Conservation (phyloP, 2,113 vertebrate species). For the Gavia stellata region DNA sequence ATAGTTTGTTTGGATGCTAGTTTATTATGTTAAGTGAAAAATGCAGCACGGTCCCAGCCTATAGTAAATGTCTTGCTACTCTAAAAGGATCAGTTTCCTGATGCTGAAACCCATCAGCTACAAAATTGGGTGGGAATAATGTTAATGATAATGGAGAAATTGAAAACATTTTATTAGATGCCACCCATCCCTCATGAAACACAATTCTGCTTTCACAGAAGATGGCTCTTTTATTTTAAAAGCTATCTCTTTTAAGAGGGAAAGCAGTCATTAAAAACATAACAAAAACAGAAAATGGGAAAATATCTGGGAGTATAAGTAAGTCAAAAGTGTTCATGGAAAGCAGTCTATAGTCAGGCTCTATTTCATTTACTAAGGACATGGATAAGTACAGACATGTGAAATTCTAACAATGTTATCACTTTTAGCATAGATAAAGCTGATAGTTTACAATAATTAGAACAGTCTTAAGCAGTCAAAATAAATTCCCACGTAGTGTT, state of each 20-base stretch:
- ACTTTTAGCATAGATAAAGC: background rate
- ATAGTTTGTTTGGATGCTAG: background rate
- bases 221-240: background rate
- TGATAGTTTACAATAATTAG: background rate
- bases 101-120: background rate
- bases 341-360: background rate
- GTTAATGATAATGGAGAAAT: background rate
- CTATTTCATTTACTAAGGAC: background rate
- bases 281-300: background rate
- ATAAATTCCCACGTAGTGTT: background rate
- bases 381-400: background rate
- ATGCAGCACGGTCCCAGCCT: background rate
- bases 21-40: background rate
- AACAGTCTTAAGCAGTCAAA: background rate
- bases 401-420: background rate
- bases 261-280: background rate
- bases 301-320: background rate
- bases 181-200: background rate
- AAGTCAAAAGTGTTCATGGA: background rate
- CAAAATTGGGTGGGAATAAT: background rate
- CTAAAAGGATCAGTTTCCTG: background rate
- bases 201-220: background rate
- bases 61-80: background rate
- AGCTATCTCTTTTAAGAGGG: background rate
- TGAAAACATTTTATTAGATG: background rate